phyloP scores from a whole-genome alignment of 1,140 invertebrate genomes.

The Trigoniulus corallinus region DNA sequence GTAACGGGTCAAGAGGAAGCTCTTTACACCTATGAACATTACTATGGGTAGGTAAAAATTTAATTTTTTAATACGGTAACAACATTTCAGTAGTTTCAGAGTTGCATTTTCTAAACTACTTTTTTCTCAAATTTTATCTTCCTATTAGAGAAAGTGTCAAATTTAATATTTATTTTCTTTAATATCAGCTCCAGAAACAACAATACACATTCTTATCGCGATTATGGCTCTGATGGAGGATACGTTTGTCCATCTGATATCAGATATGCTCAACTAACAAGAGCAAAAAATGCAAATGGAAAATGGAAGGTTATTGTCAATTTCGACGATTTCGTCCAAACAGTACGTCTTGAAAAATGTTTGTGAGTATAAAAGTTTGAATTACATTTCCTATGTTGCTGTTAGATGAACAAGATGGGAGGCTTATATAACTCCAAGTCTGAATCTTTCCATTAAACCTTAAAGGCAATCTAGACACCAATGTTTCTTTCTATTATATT shows the following conservation, averaged over 20 bases:
- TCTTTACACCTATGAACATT: background rate
- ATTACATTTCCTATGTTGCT: too few relatives aligned
- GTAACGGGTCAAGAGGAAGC: background rate
- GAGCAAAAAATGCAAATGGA: conserved; percentile 52
- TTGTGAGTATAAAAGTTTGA: conserved; percentile 44
- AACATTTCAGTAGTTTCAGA: background rate
- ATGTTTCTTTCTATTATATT: too few relatives aligned
- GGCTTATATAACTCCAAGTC: too few relatives aligned
- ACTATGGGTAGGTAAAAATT: background rate
- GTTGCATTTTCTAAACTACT: background rate
- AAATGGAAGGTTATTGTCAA: conserved; percentile 79
- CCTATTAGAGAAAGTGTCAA: background rate
- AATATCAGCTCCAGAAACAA: background rate
- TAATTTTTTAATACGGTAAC: background rate
- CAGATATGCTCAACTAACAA: conserved; percentile 62
- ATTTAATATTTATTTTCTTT: background rate
- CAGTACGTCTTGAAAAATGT: conserved; percentile 64
- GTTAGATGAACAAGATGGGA: too few relatives aligned
- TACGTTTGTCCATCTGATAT: conserved; percentile 66
- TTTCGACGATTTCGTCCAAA: conserved; percentile 68
- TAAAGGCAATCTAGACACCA: too few relatives aligned
- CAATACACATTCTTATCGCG: conserved; percentile 18
- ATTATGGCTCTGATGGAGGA: conserved; percentile 39
- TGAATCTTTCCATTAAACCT: too few relatives aligned
- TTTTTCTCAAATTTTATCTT: background rate